Evolutionary conservation across 2,888 invertebrate species (phyloP), one percentile per base, ranked within the genome.

Genomic region (Cactoblastis cactorum): DNA sequence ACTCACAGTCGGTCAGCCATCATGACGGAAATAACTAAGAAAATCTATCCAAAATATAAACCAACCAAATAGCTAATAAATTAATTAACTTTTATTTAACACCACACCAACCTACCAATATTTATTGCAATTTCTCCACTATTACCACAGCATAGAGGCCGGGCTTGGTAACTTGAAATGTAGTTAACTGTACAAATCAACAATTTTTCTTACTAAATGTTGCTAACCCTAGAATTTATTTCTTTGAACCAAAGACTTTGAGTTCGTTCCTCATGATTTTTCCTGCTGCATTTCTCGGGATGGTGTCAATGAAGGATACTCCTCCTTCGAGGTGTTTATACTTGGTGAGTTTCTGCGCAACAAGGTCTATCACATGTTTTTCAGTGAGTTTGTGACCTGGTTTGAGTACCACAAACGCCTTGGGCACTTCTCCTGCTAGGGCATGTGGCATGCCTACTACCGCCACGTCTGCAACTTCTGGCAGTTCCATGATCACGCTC

Each of bases 391-490:
- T 85, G 41, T 87, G 77, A 22, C 87, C 87, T 0, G 90, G 83
- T 69, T 91, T 91, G 52, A 91, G 85, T 0, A 95, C 95, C 1
- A 96, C 91, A 69, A 93, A 95, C 0, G 95, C 95, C 63, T 90
- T 91, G 0, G 95, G 95, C 0, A 95, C 76, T 84, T 96, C 95
- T 0, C 95, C 96, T 0, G 93, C 92, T 17, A 92, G 69, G 0
- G 91, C 83, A 66, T 95, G 93, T 0, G 94, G 93, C 15, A 95
- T 86, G 0, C 95, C 96, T 8, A 96, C 93, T 0, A 96, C 96
- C 0, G 95, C 96, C 0, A 93, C 95, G 70, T 96, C 96, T 0
- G 91, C 91, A 9, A 96, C 92, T 53, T 92, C 93, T 0, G 93
- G 92, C 56, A 93, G 91, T 69, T 94, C 93, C 74, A 95, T 89